These are phyloP conservation scores for Caenorhabditis afra DNA, from an alignment of 2,888 invertebrate genomes.

Conservation along the genomic window DNA sequence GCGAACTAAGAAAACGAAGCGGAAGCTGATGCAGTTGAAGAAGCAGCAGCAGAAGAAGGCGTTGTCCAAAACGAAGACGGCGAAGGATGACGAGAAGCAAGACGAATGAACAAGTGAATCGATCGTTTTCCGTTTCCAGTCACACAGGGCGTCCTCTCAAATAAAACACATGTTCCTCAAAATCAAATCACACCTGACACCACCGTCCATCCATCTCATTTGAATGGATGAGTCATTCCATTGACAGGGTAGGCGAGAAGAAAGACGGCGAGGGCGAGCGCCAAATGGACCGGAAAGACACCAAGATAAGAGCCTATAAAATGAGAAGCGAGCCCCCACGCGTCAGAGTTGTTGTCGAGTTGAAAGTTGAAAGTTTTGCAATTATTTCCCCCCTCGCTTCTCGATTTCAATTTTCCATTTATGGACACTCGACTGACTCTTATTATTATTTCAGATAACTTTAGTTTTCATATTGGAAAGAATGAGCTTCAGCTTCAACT, in stretches of 20 bases:
- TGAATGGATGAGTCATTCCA: conserved; percentile 22
- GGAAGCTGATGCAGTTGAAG: background rate
- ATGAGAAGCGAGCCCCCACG: background rate
- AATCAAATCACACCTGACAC: too few relatives aligned
- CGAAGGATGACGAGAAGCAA: background rate
- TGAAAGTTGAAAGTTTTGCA: background rate
- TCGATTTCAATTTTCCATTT: background rate
- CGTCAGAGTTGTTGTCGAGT: too few relatives aligned
- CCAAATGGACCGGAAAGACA: conserved; percentile 38
- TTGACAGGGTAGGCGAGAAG: background rate
- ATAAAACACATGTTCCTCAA: too few relatives aligned
- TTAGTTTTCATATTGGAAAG: too few relatives aligned
- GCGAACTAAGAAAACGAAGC: background rate
- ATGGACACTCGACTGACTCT: background rate
- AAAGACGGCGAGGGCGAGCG: too few relatives aligned
- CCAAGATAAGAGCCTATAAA: conserved; percentile 47
- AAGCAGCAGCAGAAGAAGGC: background rate
- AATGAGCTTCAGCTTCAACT: too few relatives aligned
- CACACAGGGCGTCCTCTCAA: too few relatives aligned
- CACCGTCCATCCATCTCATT: too few relatives aligned
- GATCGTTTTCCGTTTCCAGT: too few relatives aligned
- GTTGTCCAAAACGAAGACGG: background rate
- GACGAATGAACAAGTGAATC: background rate
- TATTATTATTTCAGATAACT: background rate
- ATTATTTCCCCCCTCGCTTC: background rate